Percentiles rank a stretch among this genome's conserved stretches.
phyloP scores from a whole-genome alignment of 2,113 vertebrate species.

The Ophthalmotilapia sp. region DNA sequence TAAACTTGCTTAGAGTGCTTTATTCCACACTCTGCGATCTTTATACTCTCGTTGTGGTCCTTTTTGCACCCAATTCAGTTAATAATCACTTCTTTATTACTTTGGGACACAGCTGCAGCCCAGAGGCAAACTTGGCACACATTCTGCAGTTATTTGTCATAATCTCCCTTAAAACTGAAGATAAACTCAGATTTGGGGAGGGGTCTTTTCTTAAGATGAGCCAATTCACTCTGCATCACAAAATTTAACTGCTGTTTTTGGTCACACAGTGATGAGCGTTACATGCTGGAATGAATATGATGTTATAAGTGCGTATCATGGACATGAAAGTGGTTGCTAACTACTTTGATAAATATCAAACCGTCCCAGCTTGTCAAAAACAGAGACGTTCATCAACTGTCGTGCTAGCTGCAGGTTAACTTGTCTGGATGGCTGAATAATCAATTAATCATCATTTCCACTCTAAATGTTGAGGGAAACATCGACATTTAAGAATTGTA shows the following conservation, averaged over 20 bases:
- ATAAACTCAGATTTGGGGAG: not conserved
- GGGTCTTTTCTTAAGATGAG: not conserved
- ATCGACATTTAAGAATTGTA: not conserved
- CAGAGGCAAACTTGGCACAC: not conserved
- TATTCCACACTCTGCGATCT: not conserved
- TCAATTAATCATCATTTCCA: not conserved
- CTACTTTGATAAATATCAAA: not conserved
- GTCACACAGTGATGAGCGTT: not conserved
- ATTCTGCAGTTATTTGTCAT: not conserved
- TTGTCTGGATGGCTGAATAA: not conserved
- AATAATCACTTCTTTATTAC: slow-evolving; percentile 35
- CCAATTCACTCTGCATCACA: not conserved
- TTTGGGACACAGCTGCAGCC: not conserved
- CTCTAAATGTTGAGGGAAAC: not conserved
- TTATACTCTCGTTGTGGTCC: not conserved
- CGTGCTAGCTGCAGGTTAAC: not conserved
- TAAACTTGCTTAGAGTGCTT: not conserved
- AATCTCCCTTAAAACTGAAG: not conserved
- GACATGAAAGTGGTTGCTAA: not conserved
- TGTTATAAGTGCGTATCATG: not conserved
- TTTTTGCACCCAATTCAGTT: not conserved
- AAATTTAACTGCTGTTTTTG: not conserved
- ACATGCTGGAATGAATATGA: not conserved
- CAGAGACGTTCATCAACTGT: not conserved
- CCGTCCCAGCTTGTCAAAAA: not conserved